These are phyloP conservation scores for Nomada ruficornis DNA, from an alignment of 2,888 invertebrate genomes.

Conservation along the genomic window DNA sequence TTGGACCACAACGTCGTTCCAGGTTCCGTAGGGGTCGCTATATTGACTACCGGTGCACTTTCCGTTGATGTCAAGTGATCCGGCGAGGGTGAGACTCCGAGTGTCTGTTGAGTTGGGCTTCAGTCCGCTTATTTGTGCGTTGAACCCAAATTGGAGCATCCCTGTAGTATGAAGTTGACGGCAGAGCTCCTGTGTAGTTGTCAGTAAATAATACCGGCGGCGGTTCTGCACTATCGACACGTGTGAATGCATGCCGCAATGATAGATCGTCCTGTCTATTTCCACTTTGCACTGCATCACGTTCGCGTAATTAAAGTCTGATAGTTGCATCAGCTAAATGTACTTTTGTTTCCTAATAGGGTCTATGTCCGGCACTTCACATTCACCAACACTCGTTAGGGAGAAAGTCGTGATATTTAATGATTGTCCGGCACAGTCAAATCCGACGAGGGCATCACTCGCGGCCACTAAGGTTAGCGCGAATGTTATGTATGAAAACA, in stretches of 20 bases:
- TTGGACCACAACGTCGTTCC: constrained; percentile 1
- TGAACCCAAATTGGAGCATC: background rate
- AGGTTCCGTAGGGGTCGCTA: background rate
- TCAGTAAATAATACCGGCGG: background rate
- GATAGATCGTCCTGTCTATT: constrained; percentile 4
- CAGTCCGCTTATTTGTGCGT: background rate
- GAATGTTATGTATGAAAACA: too few species aligned
- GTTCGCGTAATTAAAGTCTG: background rate
- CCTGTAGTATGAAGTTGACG: background rate
- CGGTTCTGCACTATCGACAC: background rate
- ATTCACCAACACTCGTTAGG: background rate
- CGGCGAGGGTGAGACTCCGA: background rate
- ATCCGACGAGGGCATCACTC: background rate
- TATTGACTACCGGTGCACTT: background rate
- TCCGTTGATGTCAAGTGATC: background rate
- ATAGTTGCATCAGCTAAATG: background rate
- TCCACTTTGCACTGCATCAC: constrained; percentile 4
- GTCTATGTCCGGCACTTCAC: background rate
- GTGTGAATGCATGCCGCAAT: constrained; percentile 12
- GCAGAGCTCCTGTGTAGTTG: background rate
- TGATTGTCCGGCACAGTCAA: background rate
- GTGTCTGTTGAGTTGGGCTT: background rate
- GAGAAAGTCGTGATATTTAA: background rate
- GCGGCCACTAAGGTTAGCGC: too few species aligned
- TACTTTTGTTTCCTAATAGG: background rate